phyloP scores from a whole-genome alignment of 2,113 vertebrate genomes.

The Geococcyx californianus region DNA sequence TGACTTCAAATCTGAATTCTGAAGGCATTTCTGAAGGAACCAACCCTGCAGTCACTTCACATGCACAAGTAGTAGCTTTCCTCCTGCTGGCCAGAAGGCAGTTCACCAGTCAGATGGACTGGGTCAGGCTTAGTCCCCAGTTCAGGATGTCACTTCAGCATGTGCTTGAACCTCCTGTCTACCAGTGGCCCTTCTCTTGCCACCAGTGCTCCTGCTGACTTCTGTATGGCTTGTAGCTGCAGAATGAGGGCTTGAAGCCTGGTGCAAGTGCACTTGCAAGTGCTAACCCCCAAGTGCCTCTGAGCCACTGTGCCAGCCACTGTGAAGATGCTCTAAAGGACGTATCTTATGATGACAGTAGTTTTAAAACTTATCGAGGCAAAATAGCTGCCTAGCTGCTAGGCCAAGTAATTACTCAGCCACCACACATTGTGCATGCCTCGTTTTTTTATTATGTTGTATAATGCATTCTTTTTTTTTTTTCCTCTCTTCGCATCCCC shows the following conservation, averaged over 20 bases:
- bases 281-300: fast-evolving
- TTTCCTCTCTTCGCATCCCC: conserved; percentile 62
- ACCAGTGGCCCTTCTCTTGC: not conserved
- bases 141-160: not conserved
- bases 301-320: not conserved
- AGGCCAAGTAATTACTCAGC: conserved; percentile 9
- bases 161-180: not conserved
- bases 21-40: not conserved
- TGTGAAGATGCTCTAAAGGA: not conserved
- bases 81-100: not conserved
- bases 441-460: conserved; percentile 53
- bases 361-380: not conserved
- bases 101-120: not conserved
- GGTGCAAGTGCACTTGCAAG: not conserved
- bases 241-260: not conserved
- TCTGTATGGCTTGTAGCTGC: not conserved
- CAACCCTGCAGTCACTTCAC: not conserved
- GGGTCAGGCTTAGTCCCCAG: not conserved
- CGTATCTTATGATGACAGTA: not conserved
- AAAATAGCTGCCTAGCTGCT: not conserved
- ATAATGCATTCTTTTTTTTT: conserved; percentile 67
- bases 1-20: not conserved
- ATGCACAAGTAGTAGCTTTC: not conserved
- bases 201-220: not conserved
- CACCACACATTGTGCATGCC: conserved; percentile 49